Evolutionary conservation across 2,113 vertebrate species (phyloP).

Genomic region (Chrysemys picta): DNA sequence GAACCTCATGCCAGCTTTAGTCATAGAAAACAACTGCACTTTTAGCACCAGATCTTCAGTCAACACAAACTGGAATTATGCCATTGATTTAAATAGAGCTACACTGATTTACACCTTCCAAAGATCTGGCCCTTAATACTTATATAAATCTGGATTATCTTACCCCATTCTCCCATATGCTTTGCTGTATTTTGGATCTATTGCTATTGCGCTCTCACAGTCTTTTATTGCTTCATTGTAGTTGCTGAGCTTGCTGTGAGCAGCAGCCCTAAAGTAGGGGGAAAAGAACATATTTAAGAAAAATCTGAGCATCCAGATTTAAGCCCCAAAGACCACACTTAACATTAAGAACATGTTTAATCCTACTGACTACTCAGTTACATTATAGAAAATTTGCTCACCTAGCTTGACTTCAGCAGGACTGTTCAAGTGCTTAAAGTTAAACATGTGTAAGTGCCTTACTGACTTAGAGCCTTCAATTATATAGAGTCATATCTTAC

Average conservation of each 20-base stretch:
- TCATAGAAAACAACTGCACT: neutral
- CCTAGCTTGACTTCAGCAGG: neutral
- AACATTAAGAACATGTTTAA: neutral
- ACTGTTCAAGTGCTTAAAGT: neutral
- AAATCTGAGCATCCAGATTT: neutral
- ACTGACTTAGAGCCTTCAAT: neutral
- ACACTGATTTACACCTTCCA: neutral
- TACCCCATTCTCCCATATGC: constrained; percentile 98
- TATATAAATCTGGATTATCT: constrained; percentile 56
- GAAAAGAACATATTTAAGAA: constrained; percentile 5
- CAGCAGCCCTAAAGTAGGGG: constrained; percentile 88
- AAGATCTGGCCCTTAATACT: neutral
- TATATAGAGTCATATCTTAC: accelerated
- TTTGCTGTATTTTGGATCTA: constrained; percentile 96
- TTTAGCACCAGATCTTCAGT: neutral
- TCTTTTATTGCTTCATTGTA: constrained; percentile 92
- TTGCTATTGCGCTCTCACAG: constrained; percentile 94
- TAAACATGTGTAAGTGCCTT: neutral
- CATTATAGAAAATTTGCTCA: neutral
- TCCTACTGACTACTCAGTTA: neutral
- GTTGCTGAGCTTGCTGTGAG: constrained; percentile 94
- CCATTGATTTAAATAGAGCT: neutral
- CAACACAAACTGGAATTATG: neutral
- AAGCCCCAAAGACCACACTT: neutral
- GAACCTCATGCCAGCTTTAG: neutral